Evolutionary conservation across 2,888 invertebrate genomes (phyloP), one percentile per base, ranked within the genome.

Genomic region (Phaedon cochleariae): DNA sequence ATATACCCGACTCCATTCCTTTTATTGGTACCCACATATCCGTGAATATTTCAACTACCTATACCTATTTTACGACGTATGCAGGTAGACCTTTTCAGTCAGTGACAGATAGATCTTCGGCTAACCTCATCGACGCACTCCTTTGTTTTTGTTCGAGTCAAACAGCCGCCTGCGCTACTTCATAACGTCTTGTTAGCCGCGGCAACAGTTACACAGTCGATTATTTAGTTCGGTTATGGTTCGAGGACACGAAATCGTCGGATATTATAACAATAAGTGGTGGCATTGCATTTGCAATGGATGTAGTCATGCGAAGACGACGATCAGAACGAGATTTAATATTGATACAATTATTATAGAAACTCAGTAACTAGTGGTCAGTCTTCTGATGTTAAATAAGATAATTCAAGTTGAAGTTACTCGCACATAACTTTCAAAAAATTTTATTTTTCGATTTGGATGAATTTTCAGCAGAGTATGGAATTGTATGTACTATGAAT

Each of bases 121-220:
- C 68, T 71, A 71, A 65, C 64, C 65, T 45, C 65, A 62, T 67
- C 65, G 65, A 65, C 68, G 64, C 64, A 29, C 52, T 65, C 64
- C 69, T 66, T 67, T 63, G 54, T 67, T 68, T 71, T 66, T 67
- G 58, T 57, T 21, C 41, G 29, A 57, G 63, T 59, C 68, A 59
- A 62, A 41, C 62, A 62, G 64, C 70, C 62, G 66, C 64, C 62
- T 65, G 54, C 51, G 49, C 59, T 62, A 67, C 64, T 59, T 60
- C 58, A 65, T 68, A 67, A 71, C 62, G 65, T 65, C 71, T 71
- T 53, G 67, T 71, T 71, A 68, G 62, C 58, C 59, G 59, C 63
- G 61, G 65, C 64, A 54, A 52, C 54, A 55, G 55, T 31, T 46
- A 53, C 29, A 46, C 49, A 34, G 65, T 62, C 59, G 55, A 60